phyloP scores from a whole-genome alignment of 2,888 invertebrate genomes.

The Dione juno region DNA sequence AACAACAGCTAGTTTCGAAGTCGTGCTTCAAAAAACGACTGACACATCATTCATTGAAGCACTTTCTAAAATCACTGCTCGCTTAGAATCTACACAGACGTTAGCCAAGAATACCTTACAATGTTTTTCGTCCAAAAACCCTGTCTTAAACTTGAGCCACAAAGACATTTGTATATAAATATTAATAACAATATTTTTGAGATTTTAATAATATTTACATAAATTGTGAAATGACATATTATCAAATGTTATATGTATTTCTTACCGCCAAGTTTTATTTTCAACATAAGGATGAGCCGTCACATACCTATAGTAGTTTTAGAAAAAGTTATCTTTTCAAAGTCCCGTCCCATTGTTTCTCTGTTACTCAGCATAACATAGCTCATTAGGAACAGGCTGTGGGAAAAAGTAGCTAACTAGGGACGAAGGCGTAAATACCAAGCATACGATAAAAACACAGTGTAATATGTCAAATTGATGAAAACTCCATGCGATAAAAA shows the following conservation, averaged over 20 bases:
- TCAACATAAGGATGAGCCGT: conserved; percentile 11
- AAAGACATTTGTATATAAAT: no score
- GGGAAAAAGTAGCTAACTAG: conserved; percentile 68
- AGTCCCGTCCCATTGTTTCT: conserved; percentile 45
- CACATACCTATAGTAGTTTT: conserved; percentile 18
- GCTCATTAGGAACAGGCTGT: conserved; percentile 80
- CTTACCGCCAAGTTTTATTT: conserved; percentile 1
- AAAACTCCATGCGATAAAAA: background rate
- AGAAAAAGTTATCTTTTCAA: conserved; percentile 33
- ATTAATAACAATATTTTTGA: background rate
- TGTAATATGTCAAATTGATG: background rate
- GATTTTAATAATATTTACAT: background rate
- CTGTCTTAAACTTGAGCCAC: background rate
- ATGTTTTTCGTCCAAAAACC: background rate
- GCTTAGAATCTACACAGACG: conserved; percentile 46
- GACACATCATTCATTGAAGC: conserved; percentile 47
- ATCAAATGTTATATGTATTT: background rate
- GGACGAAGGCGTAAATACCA: conserved; percentile 48
- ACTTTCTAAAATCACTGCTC: conserved; percentile 58
- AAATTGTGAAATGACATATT: conserved; percentile 41
- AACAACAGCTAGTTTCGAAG: conserved; percentile 64
- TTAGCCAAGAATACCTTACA: conserved; percentile 14
- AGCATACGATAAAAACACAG: background rate
- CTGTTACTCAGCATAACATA: conserved; percentile 75
- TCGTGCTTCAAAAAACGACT: conserved; percentile 63